These are phyloP conservation scores for Micropoecilia bifurca DNA, from an alignment of 2,797 vertebrate species.

Conservation along the genomic window DNA sequence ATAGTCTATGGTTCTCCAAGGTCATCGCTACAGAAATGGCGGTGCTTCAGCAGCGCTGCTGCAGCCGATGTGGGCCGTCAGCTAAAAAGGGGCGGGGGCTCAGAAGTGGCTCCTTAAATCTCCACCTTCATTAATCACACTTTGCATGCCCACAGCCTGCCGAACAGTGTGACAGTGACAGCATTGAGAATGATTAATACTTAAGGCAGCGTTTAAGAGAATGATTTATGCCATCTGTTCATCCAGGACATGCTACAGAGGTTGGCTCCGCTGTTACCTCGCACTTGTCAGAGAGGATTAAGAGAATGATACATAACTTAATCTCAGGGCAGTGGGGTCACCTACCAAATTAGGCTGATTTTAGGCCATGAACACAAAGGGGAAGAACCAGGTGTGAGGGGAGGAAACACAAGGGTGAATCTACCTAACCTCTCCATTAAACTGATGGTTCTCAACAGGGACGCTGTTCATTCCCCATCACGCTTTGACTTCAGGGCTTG, in stretches of 20 bases:
- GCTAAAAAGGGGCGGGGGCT: constrained; percentile 60
- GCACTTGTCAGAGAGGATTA: constrained; percentile 82
- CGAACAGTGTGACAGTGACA: constrained; percentile 79
- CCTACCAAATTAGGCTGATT: constrained; percentile 81
- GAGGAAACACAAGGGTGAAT: constrained; percentile 43
- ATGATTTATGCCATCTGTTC: constrained; percentile 89
- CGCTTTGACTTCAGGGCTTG: constrained; percentile 9
- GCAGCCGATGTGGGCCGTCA: constrained; percentile 47
- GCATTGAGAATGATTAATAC: constrained; percentile 86
- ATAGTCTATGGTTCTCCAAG: constrained; percentile 57
- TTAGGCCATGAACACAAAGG: constrained; percentile 68
- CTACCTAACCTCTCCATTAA: constrained; percentile 59
- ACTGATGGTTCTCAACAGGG: constrained; percentile 53
- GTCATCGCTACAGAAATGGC: constrained; percentile 61
- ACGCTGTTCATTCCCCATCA: constrained; percentile 26
- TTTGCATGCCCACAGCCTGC: constrained; percentile 74
- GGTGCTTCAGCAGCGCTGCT: constrained; percentile 43
- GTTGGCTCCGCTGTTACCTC: constrained; percentile 74
- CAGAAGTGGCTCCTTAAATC: constrained; percentile 72
- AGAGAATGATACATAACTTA: constrained; percentile 83
- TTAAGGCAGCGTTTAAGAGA: constrained; percentile 86
- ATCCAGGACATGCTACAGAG: constrained; percentile 75
- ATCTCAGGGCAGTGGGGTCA: constrained; percentile 79
- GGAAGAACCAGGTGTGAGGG: constrained; percentile 49
- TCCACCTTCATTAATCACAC: constrained; percentile 84